Conservation (phyloP, 2,888 invertebrate genomes). For the Tinea trinotella region DNA sequence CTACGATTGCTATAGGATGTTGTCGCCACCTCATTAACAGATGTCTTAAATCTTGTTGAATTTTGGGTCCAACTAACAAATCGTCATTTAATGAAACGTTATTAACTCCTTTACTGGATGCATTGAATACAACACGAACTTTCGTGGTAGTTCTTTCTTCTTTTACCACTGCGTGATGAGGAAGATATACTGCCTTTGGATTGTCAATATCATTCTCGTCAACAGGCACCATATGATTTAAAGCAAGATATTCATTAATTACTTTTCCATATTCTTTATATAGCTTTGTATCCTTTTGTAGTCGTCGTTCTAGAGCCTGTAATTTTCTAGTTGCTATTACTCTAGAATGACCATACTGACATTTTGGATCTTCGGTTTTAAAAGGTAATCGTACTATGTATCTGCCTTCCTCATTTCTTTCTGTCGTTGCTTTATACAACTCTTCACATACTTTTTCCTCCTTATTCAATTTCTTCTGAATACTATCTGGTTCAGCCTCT, state of each 20-base stretch:
- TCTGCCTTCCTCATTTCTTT: slow-evolving; percentile 22
- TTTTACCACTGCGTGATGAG: slow-evolving; percentile 19
- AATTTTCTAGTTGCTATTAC: slow-evolving; percentile 24
- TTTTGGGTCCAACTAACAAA: slow-evolving; percentile 19
- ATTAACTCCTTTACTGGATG: slow-evolving; percentile 20
- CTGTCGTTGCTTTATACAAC: slow-evolving; percentile 24
- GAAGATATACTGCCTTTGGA: slow-evolving; percentile 19
- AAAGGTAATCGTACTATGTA: slow-evolving; percentile 24
- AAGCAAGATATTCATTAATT: slow-evolving; percentile 21
- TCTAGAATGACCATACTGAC: slow-evolving; percentile 22
- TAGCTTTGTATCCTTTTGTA: slow-evolving; percentile 22
- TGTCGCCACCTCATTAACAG: slow-evolving; percentile 27
- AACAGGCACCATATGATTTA: slow-evolving; percentile 22
- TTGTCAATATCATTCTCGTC: not conserved
- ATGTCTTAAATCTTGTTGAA: slow-evolving; percentile 24
- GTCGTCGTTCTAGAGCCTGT: slow-evolving; percentile 22
- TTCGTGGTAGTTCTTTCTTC: slow-evolving; percentile 20
- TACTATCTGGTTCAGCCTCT: slow-evolving; percentile 22
- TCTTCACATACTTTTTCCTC: slow-evolving; percentile 22
- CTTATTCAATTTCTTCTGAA: slow-evolving; percentile 21
- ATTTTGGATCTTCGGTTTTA: slow-evolving; percentile 21
- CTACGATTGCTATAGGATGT: slow-evolving; percentile 25
- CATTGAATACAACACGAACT: slow-evolving; percentile 20
- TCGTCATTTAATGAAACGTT: slow-evolving; percentile 20
- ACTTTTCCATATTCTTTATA: slow-evolving; percentile 23